phyloP scores from a whole-genome alignment of 2,797 vertebrate species.

The Poecilia gillii region DNA sequence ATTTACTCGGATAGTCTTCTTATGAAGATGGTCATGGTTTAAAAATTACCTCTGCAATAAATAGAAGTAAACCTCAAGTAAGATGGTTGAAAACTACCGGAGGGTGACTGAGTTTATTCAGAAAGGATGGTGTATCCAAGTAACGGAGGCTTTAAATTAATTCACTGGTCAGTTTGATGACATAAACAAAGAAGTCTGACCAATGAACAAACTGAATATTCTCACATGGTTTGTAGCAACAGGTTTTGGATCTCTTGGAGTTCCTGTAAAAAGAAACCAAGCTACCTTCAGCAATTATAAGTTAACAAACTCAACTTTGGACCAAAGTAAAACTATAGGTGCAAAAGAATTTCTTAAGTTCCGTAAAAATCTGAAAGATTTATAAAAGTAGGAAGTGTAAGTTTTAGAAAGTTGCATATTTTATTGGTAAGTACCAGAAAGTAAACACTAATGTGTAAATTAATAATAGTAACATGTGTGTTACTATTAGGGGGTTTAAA shows the following conservation, averaged over 20 bases:
- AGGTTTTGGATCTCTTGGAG: not conserved
- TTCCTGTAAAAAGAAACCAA: not conserved
- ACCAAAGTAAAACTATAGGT: not conserved
- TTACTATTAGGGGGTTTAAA: not conserved
- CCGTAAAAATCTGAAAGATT: not conserved
- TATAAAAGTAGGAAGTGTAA: not conserved
- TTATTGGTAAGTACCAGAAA: not conserved
- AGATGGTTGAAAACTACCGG: conserved; percentile 30
- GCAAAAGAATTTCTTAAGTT: not conserved
- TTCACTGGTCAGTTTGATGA: not conserved
- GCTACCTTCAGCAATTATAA: not conserved
- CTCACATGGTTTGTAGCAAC: not conserved
- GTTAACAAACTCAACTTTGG: not conserved
- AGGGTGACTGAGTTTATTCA: conserved; percentile 19
- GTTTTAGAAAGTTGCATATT: not conserved
- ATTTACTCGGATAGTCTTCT: conserved; percentile 63
- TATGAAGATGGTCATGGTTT: conserved; percentile 60
- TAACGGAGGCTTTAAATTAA: conserved; percentile 12
- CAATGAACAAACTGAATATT: not conserved
- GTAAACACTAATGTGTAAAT: not conserved
- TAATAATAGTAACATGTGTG: not conserved
- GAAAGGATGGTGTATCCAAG: not conserved
- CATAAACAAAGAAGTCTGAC: not conserved
- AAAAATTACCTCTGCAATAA: conserved; percentile 60
- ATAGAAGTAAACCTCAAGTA: conserved; percentile 46